A percentile compares a stretch with the other conserved stretches of the same genome.
phyloP scores from a whole-genome alignment of 2,113 vertebrate species.

The Gavialis gangeticus region DNA sequence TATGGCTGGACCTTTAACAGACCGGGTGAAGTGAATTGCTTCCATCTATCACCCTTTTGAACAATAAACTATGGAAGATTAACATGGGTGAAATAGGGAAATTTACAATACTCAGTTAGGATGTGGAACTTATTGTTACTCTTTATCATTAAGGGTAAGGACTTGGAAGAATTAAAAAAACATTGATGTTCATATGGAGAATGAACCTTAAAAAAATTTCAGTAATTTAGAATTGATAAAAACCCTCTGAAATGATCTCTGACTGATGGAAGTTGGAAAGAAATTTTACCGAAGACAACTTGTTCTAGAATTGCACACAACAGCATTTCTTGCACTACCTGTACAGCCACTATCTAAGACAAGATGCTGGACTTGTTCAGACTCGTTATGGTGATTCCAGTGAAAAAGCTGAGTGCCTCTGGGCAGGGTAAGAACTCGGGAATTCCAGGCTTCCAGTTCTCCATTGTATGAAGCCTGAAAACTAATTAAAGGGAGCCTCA shows the following conservation, averaged over 20 bases:
- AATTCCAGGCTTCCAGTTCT: not conserved
- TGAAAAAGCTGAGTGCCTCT: fast-evolving
- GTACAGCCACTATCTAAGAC: not conserved
- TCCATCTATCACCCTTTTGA: not conserved
- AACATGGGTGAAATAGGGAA: not conserved
- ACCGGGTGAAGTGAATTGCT: not conserved
- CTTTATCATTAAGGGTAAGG: not conserved
- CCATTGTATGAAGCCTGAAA: fast-evolving
- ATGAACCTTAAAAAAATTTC: not conserved
- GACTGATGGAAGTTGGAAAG: not conserved
- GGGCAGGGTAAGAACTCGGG: not conserved
- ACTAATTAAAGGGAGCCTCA: not conserved
- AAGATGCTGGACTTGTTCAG: not conserved
- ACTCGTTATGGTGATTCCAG: not conserved
- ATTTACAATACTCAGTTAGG: not conserved
- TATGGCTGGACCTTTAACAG: not conserved
- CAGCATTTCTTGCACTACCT: not conserved
- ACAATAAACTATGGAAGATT: not conserved
- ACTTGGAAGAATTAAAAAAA: not conserved
- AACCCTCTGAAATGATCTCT: not conserved
- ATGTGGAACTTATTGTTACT: not conserved
- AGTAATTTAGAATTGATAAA: not conserved
- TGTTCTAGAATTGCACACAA: not conserved
- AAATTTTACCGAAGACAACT: not conserved
- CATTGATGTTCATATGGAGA: not conserved